These are phyloP conservation scores for Polyommatus icarus DNA, from an alignment of 2,888 invertebrate genomes.

Conservation along the genomic window DNA sequence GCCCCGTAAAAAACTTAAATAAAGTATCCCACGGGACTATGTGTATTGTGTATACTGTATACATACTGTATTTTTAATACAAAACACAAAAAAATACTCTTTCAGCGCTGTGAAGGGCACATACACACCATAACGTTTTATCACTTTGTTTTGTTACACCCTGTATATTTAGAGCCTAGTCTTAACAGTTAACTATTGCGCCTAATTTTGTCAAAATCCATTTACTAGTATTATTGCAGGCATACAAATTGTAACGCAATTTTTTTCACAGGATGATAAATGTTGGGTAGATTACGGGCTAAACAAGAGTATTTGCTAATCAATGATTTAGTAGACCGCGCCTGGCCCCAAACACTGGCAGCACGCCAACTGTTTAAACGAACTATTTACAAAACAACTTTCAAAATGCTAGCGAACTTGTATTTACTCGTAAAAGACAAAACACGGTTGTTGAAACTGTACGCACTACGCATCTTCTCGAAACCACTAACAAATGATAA, in stretches of 20 bases:
- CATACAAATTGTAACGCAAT: background rate
- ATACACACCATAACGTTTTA: too few species aligned
- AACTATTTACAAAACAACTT: slow-evolving; percentile 38
- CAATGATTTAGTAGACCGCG: slow-evolving; percentile 44
- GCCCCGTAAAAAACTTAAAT: too few species aligned
- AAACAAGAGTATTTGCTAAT: slow-evolving; percentile 35
- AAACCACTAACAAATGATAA: background rate
- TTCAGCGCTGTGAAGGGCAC: too few species aligned
- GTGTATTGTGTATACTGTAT: too few species aligned
- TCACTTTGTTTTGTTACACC: too few species aligned
- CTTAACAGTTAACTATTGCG: too few species aligned
- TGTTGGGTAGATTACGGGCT: background rate
- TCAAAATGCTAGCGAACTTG: slow-evolving; percentile 8
- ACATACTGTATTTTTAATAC: too few species aligned
- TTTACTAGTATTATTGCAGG: too few species aligned
- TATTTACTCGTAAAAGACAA: background rate
- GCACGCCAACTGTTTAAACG: slow-evolving; percentile 50
- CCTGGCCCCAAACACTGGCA: slow-evolving; percentile 50
- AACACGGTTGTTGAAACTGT: background rate
- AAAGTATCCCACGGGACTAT: too few species aligned
- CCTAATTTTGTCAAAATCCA: too few species aligned
- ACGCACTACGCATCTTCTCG: background rate
- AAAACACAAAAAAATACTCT: too few species aligned
- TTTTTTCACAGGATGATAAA: background rate
- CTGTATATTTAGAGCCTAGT: too few species aligned